Conservation (phyloP, 2,888 invertebrate species). For the Laothoe populi region DNA sequence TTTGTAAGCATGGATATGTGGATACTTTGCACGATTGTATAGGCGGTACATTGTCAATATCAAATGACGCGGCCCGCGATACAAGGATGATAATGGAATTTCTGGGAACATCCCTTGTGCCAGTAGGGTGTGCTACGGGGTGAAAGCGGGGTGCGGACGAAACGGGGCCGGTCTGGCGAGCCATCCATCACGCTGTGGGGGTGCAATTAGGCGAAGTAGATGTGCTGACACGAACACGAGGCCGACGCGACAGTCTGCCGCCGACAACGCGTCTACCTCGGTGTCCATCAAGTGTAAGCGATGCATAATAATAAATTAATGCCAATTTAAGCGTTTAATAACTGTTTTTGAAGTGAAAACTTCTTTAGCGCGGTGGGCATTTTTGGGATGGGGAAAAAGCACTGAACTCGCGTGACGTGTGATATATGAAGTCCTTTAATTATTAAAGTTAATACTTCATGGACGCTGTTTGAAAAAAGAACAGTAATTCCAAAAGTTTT, state of each 20-base stretch:
- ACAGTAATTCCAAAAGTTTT: no score
- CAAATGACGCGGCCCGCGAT: slow-evolving; percentile 61
- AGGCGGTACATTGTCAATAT: slow-evolving; percentile 65
- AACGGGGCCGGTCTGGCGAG: slow-evolving; percentile 47
- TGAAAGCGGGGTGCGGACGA: slow-evolving; percentile 40
- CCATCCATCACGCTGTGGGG: slow-evolving; percentile 80
- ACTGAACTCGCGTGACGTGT: no score
- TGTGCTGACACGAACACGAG: slow-evolving; percentile 77
- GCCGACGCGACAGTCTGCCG: slow-evolving; percentile 52
- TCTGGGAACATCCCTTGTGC: slow-evolving; percentile 81
- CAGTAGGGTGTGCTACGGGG: slow-evolving; percentile 66
- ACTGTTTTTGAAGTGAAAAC: no score
- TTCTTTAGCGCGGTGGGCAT: no score
- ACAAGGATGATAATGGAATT: slow-evolving; percentile 77
- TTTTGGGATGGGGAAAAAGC: no score
- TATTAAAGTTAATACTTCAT: no score
- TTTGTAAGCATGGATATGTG: slow-evolving; percentile 15
- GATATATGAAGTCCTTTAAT: no score
- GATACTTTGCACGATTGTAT: slow-evolving; percentile 51
- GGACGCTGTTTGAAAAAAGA: no score
- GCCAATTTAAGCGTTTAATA: not conserved
- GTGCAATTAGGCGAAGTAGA: slow-evolving; percentile 71
- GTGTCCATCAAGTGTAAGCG: slow-evolving; percentile 36
- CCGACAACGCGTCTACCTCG: slow-evolving; percentile 32
- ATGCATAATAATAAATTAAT: slow-evolving; percentile 41